These are phyloP conservation scores for Gryon sp. DNA, from an alignment of 1,140 invertebrate species.

Conservation along the genomic window DNA sequence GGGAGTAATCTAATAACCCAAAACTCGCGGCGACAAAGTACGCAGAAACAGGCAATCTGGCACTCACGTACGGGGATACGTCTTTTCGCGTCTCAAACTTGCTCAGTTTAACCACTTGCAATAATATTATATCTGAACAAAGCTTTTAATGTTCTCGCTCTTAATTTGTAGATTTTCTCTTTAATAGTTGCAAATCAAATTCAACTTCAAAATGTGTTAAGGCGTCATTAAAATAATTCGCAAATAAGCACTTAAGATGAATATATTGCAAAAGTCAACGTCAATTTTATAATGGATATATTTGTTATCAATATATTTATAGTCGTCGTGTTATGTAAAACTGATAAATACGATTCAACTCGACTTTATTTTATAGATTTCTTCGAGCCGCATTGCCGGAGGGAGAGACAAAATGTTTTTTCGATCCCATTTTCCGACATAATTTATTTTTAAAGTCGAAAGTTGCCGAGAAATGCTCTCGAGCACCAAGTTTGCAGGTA, in stretches of 20 bases:
- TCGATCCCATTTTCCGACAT: conserved; percentile 9
- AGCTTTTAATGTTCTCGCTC: conserved; percentile 9
- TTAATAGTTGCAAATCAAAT: too few relatives aligned
- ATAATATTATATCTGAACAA: conserved; percentile 33
- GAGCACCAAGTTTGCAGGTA: conserved; percentile 49
- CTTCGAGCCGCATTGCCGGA: not conserved
- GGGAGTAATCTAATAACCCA: conserved; percentile 54
- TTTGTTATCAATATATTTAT: too few relatives aligned
- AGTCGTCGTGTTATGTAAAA: too few relatives aligned
- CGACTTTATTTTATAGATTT: too few relatives aligned
- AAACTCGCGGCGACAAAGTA: conserved; percentile 49
- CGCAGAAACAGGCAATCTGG: conserved; percentile 51
- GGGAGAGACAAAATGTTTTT: conserved; percentile 27
- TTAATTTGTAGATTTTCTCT: not conserved
- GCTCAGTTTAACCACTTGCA: conserved; percentile 15
- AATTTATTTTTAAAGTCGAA: conserved; percentile 49
- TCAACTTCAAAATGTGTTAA: too few relatives aligned
- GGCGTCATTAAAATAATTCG: too few relatives aligned
- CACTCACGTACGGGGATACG: conserved; percentile 33
- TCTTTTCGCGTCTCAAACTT: conserved; percentile 36
- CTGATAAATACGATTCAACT: too few relatives aligned
- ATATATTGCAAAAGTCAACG: too few relatives aligned
- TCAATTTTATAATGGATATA: too few relatives aligned
- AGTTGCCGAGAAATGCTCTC: conserved; percentile 36
- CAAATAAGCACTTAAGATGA: too few relatives aligned